Percentiles rank a stretch among this genome's conserved stretches.
phyloP scores from a whole-genome alignment of 1,140 invertebrate species.

The Trichonephila inaurata region DNA sequence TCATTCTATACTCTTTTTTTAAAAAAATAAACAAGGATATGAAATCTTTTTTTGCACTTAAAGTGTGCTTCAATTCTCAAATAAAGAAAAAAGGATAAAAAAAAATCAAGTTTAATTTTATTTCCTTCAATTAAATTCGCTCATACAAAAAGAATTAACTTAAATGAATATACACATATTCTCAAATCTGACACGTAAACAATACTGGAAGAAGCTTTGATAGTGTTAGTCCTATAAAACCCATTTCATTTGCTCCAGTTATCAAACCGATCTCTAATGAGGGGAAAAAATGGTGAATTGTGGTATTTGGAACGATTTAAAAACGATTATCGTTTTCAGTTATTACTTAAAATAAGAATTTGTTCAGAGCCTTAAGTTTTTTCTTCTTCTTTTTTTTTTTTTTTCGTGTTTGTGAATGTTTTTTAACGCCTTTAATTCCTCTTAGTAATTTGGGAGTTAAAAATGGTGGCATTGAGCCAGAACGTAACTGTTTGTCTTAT shows the following conservation, averaged over 20 bases:
- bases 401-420: not conserved
- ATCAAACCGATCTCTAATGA: not conserved
- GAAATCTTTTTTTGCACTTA: too few species aligned
- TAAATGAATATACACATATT: not conserved
- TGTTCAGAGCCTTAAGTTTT: not conserved
- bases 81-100: too few species aligned
- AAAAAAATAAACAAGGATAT: too few species aligned
- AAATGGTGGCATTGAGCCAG: not conserved
- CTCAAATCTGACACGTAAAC: not conserved
- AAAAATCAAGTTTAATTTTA: too few species aligned
- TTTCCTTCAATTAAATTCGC: too few species aligned
- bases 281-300: not conserved
- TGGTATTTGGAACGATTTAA: constrained; percentile 20
- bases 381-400: too few species aligned
- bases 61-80: too few species aligned
- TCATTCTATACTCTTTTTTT: too few species aligned
- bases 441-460: not conserved
- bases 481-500: constrained; percentile 14
- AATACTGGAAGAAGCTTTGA: not conserved
- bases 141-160: too few species aligned
- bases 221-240: not conserved
- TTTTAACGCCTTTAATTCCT: constrained; percentile 19
- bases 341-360: constrained; percentile 2
- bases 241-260: not conserved
- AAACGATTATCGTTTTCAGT: constrained; percentile 43